phyloP scores from a whole-genome alignment of 2,797 vertebrate species.

The Eurystomus glaucurus region DNA sequence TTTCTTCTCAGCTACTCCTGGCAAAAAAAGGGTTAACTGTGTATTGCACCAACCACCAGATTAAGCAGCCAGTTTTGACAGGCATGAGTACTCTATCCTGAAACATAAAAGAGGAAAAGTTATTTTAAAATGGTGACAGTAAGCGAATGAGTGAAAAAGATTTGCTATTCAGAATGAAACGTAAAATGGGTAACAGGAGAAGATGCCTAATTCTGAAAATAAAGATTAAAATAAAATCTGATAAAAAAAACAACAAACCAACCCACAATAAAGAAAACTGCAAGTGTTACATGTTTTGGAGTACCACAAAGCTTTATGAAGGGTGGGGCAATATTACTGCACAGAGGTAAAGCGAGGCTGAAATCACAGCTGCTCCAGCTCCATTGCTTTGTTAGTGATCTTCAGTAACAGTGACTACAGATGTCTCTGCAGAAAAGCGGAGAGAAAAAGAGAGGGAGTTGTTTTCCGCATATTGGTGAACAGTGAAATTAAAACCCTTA shows the following conservation, averaged over 20 bases:
- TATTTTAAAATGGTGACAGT: not conserved
- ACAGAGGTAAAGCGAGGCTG: not conserved
- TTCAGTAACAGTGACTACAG: not conserved
- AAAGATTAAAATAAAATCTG: not conserved
- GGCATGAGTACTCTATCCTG: not conserved
- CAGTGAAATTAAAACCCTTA: not conserved
- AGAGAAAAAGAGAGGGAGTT: not conserved
- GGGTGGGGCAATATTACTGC: not conserved
- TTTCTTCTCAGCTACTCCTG: not conserved
- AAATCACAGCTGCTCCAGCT: not conserved
- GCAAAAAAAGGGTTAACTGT: not conserved
- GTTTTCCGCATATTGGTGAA: not conserved
- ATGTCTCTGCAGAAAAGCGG: not conserved
- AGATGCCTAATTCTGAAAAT: not conserved
- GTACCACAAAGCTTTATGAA: not conserved
- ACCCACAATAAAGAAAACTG: not conserved
- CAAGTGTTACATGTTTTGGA: not conserved
- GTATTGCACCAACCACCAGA: not conserved
- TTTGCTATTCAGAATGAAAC: not conserved
- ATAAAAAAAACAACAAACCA: not conserved
- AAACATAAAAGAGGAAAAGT: not conserved
- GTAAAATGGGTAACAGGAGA: not conserved
- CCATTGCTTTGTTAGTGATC: not conserved
- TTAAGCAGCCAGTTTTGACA: not conserved
- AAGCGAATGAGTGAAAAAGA: not conserved